Percentiles rank a stretch among this genome's conserved stretches.
Conservation (phyloP, 64 coral and sea anemone genomes). For the Montipora cactus region DNA sequence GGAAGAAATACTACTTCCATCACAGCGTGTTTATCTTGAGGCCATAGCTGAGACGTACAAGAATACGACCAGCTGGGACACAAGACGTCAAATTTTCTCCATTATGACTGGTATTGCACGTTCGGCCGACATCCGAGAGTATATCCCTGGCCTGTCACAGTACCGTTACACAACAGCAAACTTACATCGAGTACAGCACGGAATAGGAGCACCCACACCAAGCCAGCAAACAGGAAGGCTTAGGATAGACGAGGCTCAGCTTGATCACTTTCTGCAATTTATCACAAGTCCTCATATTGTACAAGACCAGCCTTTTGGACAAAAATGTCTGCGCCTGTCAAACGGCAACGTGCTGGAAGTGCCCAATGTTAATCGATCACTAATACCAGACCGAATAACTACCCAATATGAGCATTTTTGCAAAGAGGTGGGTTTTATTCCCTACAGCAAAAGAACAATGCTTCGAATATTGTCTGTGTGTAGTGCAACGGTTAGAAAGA, state of each 20-base stretch:
- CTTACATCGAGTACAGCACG: constrained; percentile 42
- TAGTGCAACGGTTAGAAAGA: too few species aligned
- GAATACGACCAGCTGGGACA: constrained; percentile 33
- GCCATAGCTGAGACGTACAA: too few species aligned
- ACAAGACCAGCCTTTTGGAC: constrained; percentile 61
- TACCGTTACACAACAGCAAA: constrained; percentile 59
- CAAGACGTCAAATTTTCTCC: constrained; percentile 45
- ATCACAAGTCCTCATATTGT: constrained; percentile 62
- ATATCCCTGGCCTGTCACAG: constrained; percentile 54
- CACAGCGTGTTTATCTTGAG: too few species aligned
- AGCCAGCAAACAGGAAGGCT: constrained; percentile 19
- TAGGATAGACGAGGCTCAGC: constrained; percentile 15
- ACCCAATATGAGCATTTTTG: constrained; percentile 37
- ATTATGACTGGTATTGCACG: constrained; percentile 50
- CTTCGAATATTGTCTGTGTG: too few species aligned
- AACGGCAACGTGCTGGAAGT: constrained; percentile 65
- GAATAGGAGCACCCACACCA: constrained; percentile 25
- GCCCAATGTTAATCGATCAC: constrained; percentile 45
- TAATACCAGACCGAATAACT: constrained; percentile 58
- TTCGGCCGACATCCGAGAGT: constrained; percentile 28
- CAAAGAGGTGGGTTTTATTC: constrained; percentile 24
- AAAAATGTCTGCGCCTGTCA: constrained; percentile 42
- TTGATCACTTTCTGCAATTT: constrained; percentile 69
- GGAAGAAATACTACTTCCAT: too few species aligned
- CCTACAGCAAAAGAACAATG: too few species aligned